Evolutionary conservation across 2,888 invertebrate species (phyloP).

Genomic region (Lochmaea capreae): DNA sequence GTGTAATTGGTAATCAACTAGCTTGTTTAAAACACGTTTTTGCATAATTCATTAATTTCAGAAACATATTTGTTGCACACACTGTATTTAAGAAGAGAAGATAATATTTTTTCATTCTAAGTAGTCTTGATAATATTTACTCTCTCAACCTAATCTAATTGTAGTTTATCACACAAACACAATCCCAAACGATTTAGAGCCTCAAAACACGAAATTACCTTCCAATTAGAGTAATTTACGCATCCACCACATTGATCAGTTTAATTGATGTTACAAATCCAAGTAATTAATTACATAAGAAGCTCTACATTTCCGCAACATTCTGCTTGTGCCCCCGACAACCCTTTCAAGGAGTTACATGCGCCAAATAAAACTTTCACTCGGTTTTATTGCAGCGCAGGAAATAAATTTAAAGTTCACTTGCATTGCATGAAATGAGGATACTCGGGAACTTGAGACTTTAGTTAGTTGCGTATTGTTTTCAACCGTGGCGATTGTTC

Average conservation of each 20-base stretch:
- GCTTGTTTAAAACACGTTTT: neutral
- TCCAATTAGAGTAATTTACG: constrained; percentile 20
- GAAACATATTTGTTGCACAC: too few species aligned
- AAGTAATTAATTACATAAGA: constrained; percentile 26
- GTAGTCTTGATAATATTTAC: too few species aligned
- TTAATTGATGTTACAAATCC: constrained; percentile 23
- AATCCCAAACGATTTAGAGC: neutral
- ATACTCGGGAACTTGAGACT: constrained; percentile 27
- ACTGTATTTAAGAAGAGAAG: too few species aligned
- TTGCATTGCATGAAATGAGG: constrained; percentile 28
- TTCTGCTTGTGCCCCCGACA: constrained; percentile 6
- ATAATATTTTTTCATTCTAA: too few species aligned
- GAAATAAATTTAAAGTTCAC: constrained; percentile 36
- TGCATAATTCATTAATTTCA: too few species aligned
- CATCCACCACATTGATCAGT: constrained; percentile 17
- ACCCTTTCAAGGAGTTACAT: constrained; percentile 17
- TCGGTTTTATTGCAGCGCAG: constrained; percentile 30
- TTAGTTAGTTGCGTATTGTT: constrained; percentile 35
- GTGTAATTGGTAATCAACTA: too few species aligned
- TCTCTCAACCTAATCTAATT: neutral
- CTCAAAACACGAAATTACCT: constrained; percentile 8
- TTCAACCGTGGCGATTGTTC: constrained; percentile 27
- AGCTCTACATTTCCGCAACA: constrained; percentile 18
- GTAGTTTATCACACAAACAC: neutral
- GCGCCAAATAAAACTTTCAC: constrained; percentile 32